Evolutionary conservation across 2,797 vertebrate species (phyloP).

Genomic region (Gadopsis marmoratus): DNA sequence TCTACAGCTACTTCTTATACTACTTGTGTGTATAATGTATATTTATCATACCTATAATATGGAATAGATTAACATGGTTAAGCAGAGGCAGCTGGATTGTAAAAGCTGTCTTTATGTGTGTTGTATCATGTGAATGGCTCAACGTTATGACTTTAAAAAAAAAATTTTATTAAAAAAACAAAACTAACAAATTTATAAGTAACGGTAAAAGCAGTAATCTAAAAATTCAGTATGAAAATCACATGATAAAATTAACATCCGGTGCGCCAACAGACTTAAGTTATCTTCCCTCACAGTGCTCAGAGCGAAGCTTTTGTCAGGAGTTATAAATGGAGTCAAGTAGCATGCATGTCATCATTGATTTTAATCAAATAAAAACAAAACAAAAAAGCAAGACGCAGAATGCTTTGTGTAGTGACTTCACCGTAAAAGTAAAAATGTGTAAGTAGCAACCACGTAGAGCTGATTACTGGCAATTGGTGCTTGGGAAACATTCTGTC

Average conservation of each 20-base stretch:
- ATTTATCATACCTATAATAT: background rate
- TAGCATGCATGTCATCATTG: background rate
- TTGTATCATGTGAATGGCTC: background rate
- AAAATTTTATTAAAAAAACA: background rate
- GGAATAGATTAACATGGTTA: background rate
- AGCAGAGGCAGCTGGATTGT: constrained; percentile 1
- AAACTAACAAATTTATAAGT: background rate
- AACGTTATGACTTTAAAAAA: background rate
- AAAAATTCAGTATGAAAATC: background rate
- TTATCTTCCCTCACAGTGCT: background rate
- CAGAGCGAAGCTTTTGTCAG: background rate
- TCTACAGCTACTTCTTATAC: background rate
- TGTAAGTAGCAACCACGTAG: background rate
- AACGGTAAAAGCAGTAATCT: background rate
- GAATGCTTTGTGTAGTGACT: background rate
- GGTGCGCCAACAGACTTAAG: background rate
- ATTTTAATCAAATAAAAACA: background rate
- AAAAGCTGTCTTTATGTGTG: background rate
- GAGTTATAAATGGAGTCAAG: background rate
- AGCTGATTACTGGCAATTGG: background rate
- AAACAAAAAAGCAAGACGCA: background rate
- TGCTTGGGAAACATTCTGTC: background rate
- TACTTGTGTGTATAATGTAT: background rate
- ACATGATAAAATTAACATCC: background rate
- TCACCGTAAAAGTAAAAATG: background rate